phyloP scores from a whole-genome alignment of 2,113 vertebrate species.

The Daphoenositta chrysoptera region DNA sequence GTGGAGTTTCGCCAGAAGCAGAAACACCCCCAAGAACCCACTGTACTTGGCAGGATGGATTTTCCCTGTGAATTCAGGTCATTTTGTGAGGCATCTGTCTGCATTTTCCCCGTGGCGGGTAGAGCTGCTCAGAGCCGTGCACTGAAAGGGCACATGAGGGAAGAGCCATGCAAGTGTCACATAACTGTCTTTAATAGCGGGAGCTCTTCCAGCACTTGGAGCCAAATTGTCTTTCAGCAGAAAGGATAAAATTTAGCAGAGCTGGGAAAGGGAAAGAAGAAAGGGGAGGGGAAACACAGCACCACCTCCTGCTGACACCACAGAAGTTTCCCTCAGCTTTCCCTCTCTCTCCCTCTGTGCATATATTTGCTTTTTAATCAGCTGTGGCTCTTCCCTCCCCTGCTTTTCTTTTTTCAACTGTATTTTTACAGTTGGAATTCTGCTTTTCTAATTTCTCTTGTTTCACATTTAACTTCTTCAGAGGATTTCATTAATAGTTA shows the following conservation, averaged over 20 bases:
- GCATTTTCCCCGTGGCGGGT: rapidly evolving
- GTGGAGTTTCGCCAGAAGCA: neutral
- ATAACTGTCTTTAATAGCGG: neutral
- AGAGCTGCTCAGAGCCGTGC: neutral
- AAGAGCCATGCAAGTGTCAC: slow-evolving; percentile 24
- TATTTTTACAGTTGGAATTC: slow-evolving; percentile 43
- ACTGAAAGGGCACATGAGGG: neutral
- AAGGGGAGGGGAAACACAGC: slow-evolving; percentile 51
- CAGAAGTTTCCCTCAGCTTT: slow-evolving; percentile 29
- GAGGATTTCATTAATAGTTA: slow-evolving; percentile 69
- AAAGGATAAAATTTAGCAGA: slow-evolving; percentile 40
- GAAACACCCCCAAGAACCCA: neutral
- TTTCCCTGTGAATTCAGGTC: neutral
- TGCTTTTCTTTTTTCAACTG: neutral
- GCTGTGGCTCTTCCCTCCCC: slow-evolving; percentile 9
- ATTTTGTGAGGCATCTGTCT: neutral
- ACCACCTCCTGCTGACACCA: slow-evolving; percentile 47
- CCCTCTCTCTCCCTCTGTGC: neutral
- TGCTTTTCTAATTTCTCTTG: slow-evolving; percentile 42
- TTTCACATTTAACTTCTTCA: slow-evolving; percentile 61
- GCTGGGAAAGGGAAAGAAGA: slow-evolving; percentile 9
- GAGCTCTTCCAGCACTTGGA: neutral
- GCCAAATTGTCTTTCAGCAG: slow-evolving; percentile 39
- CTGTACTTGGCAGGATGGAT: neutral
- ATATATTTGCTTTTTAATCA: slow-evolving; percentile 48